A percentile compares a stretch with the other conserved stretches of the same genome.
Evolutionary conservation across 2,888 invertebrate genomes (phyloP).

Genomic region (Busseola fusca): DNA sequence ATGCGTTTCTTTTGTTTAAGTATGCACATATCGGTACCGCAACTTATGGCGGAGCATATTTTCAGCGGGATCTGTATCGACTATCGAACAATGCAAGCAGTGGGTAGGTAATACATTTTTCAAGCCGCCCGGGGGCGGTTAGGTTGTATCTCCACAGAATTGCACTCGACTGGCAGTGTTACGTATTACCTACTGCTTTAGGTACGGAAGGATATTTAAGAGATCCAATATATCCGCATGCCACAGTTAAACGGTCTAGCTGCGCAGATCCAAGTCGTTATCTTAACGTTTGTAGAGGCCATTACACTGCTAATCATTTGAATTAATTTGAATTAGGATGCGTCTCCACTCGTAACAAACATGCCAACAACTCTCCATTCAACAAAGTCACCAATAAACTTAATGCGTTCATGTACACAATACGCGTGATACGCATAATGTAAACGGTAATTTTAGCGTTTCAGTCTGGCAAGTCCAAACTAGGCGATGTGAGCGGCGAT

Average conservation of each 20-base stretch:
- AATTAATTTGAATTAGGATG: conserved; percentile 38
- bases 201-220: conserved; percentile 53
- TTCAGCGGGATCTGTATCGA: conserved; percentile 62
- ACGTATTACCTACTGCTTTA: conserved; percentile 63
- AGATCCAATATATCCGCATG: conserved; percentile 61
- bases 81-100: conserved; percentile 69
- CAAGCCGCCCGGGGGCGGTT: conserved; percentile 69
- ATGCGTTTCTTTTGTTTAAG: conserved; percentile 57
- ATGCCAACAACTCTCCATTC: neutral
- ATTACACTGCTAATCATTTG: conserved; percentile 52
- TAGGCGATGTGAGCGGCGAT: neutral
- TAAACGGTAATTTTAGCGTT: neutral
- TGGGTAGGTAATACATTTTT: conserved; percentile 73
- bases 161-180: conserved; percentile 66
- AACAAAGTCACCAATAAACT: neutral
- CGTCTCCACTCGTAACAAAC: neutral
- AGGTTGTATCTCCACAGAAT: conserved; percentile 71
- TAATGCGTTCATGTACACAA: too few species aligned
- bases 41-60: conserved; percentile 72
- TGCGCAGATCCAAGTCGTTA: conserved; percentile 34
- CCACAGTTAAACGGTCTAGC: conserved; percentile 47
- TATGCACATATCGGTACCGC: conserved; percentile 69
- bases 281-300: conserved; percentile 41
- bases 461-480: neutral
- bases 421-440: neutral